Percentiles rank a stretch among this genome's conserved stretches.
These are phyloP conservation scores for Rallus limicola DNA, from an alignment of 2,113 vertebrate genomes.

Conservation along the genomic window DNA sequence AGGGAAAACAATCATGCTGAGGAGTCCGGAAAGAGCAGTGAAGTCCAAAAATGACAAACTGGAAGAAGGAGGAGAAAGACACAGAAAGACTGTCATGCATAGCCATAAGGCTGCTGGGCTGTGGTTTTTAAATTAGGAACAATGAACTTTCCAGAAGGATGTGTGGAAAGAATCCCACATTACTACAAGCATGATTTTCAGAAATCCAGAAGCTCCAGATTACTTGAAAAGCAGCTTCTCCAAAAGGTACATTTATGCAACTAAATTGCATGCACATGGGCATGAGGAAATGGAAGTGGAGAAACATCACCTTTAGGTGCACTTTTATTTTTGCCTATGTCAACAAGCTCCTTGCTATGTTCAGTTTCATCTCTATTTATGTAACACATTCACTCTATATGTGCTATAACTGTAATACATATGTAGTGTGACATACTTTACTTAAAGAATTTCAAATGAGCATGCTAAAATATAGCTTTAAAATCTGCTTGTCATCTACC, in stretches of 20 bases:
- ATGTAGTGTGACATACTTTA: neutral
- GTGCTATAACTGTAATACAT: neutral
- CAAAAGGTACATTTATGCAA: neutral
- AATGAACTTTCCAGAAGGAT: slow-evolving; percentile 43
- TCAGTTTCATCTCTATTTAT: neutral
- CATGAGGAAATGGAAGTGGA: neutral
- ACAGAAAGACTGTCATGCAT: neutral
- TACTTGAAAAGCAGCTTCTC: slow-evolving; percentile 8
- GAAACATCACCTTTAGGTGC: neutral
- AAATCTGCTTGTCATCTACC: neutral
- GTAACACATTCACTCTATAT: neutral
- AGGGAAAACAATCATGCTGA: neutral
- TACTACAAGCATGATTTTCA: slow-evolving; percentile 28
- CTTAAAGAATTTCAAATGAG: neutral
- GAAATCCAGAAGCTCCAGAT: slow-evolving; percentile 6
- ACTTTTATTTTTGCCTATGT: neutral
- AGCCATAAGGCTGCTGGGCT: neutral
- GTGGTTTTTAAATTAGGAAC: slow-evolving; percentile 21
- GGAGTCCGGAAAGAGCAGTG: neutral
- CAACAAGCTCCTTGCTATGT: neutral
- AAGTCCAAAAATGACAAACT: slow-evolving; percentile 31
- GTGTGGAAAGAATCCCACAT: neutral
- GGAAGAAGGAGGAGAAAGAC: neutral
- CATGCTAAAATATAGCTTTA: neutral
- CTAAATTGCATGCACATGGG: neutral